Evolutionary conservation across 2,797 vertebrate genomes (phyloP).

Genomic region (Tragopan temminckii): DNA sequence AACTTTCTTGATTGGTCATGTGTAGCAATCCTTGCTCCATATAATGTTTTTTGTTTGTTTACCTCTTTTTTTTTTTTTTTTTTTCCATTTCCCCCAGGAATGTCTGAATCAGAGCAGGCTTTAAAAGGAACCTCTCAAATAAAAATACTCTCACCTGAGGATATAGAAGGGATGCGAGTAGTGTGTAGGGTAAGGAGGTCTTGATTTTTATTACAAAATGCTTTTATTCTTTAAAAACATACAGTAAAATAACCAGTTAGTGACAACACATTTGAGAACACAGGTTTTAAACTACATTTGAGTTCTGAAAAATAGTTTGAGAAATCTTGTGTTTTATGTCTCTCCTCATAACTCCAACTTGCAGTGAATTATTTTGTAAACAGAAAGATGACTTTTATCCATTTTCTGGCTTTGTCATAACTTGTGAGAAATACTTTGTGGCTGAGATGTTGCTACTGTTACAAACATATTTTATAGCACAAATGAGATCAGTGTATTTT

Average conservation of each 20-base stretch:
- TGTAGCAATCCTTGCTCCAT: background rate
- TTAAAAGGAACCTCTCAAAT: conserved; percentile 99
- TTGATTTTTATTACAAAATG: background rate
- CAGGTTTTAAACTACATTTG: background rate
- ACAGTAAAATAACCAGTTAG: background rate
- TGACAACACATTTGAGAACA: background rate
- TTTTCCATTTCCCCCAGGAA: conserved; percentile 82
- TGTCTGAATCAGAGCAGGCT: conserved; percentile 97
- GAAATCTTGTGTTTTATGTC: background rate
- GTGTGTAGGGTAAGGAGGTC: conserved; percentile 90
- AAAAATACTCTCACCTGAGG: conserved; percentile 93
- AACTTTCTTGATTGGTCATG: background rate
- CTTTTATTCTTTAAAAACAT: background rate
- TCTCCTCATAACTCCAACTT: background rate
- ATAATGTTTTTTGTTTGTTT: rapidly evolving
- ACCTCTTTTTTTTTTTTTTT: background rate
- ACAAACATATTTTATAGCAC: background rate
- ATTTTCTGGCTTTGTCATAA: background rate
- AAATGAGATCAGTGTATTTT: background rate
- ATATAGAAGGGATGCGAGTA: conserved; percentile 95
- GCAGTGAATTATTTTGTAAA: background rate
- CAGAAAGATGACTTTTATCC: background rate
- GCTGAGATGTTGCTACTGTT: background rate
- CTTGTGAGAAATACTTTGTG: background rate
- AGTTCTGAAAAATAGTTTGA: background rate